phyloP scores from a whole-genome alignment of 2,888 invertebrate genomes.

The Xestia ashworthii region DNA sequence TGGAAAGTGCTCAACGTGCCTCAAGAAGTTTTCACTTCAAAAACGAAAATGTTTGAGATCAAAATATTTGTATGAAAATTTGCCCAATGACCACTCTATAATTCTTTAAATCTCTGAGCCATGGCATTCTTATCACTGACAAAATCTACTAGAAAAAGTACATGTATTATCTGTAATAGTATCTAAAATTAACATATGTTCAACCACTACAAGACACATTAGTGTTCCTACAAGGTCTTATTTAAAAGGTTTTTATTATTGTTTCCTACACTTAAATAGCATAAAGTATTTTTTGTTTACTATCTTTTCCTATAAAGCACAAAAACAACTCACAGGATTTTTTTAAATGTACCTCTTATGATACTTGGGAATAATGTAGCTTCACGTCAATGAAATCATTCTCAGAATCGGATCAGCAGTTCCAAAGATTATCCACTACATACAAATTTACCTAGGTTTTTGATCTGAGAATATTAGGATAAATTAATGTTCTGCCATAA shows the following conservation, averaged over 20 bases:
- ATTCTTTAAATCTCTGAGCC: neutral
- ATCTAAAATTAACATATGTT: neutral
- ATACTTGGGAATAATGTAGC: neutral
- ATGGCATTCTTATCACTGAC: neutral
- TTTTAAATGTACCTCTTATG: neutral
- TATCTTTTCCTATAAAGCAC: neutral
- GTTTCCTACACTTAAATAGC: neutral
- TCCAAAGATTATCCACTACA: no score
- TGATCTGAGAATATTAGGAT: no score
- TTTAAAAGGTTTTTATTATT: constrained; percentile 10
- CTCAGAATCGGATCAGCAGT: no score
- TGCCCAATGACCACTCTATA: no score
- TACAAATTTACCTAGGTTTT: no score
- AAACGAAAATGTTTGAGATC: no score
- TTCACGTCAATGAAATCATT: neutral
- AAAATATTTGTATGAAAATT: no score
- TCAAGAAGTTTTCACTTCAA: no score
- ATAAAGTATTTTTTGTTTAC: neutral
- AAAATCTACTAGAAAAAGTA: neutral
- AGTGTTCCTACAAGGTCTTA: constrained; percentile 15
- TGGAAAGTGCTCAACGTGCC: no score
- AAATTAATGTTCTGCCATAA: no score
- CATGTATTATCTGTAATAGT: neutral
- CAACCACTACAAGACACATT: neutral
- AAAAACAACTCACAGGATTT: neutral